Evolutionary conservation across 2,888 invertebrate genomes (phyloP).

Genomic region (Venusia cambrica): DNA sequence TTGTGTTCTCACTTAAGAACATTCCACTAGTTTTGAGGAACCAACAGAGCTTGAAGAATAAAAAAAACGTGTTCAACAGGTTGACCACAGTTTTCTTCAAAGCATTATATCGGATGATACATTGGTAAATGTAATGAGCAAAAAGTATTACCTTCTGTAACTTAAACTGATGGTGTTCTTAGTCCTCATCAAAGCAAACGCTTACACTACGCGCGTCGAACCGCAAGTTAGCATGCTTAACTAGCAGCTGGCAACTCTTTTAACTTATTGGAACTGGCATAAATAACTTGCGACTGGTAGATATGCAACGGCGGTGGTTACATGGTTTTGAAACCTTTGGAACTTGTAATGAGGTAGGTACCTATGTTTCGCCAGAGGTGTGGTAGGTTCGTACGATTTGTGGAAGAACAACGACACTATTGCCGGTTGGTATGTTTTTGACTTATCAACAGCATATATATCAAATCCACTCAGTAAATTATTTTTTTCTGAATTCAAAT

Average conservation of each 20-base stretch:
- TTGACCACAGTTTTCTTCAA: no score
- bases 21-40: no score
- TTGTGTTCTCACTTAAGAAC: no score
- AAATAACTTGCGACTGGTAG: constrained; percentile 24
- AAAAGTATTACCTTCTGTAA: not conserved
- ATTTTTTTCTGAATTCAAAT: no score
- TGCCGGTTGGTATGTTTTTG: no score
- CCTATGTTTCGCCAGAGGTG: constrained; percentile 19
- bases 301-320: constrained; percentile 18
- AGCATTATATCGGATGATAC: no score
- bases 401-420: constrained; percentile 7
- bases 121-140: no score
- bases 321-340: constrained; percentile 15
- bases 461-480: no score
- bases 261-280: constrained; percentile 31
- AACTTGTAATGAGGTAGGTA: constrained; percentile 15
- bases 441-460: no score
- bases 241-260: constrained; percentile 29
- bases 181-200: constrained; percentile 23
- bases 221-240: constrained; percentile 28
- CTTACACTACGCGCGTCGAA: constrained; percentile 19
- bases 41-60: no score
- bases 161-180: constrained; percentile 16
- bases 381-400: constrained; percentile 1
- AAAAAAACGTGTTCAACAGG: no score